phyloP scores from a whole-genome alignment of 2,113 vertebrate genomes.

The Pollimyrus isidori region DNA sequence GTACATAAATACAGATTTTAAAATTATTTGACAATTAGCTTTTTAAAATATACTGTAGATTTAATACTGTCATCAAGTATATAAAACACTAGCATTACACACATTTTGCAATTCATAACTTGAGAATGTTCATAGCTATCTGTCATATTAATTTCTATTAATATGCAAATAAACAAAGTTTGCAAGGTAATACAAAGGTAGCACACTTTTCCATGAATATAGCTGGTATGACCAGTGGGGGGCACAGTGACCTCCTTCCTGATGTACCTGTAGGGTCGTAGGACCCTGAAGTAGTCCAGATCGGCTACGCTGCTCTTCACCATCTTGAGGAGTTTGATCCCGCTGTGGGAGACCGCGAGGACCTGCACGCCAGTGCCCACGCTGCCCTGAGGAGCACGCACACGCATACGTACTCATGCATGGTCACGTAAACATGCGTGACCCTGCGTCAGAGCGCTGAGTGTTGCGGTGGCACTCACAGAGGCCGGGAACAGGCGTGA shows the following conservation, averaged over 20 bases:
- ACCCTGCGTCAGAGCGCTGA: neutral
- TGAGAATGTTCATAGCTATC: neutral
- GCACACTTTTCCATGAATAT: neutral
- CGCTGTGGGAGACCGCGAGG: slow-evolving; percentile 77
- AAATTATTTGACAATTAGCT: neutral
- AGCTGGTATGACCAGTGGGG: neutral
- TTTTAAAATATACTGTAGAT: neutral
- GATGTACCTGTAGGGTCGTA: slow-evolving; percentile 74
- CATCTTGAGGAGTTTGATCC: slow-evolving; percentile 81
- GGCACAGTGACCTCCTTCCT: neutral
- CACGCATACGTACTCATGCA: neutral
- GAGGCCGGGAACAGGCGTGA: slow-evolving; percentile 90
- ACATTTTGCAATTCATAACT: neutral
- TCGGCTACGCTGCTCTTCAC: slow-evolving; percentile 65
- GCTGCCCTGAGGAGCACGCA: slow-evolving; percentile 67
- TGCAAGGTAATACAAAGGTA: neutral
- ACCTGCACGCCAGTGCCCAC: slow-evolving; percentile 90
- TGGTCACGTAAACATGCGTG: neutral
- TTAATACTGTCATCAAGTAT: neutral
- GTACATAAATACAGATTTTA: neutral
- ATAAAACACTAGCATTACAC: neutral
- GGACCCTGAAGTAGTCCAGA: slow-evolving; percentile 76
- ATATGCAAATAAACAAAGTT: neutral
- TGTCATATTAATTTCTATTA: neutral
- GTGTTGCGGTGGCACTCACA: slow-evolving; percentile 53